Evolutionary conservation across 2,797 vertebrate species (phyloP), one percentile per base, ranked within the genome.

Genomic region (Brotula barbata): DNA sequence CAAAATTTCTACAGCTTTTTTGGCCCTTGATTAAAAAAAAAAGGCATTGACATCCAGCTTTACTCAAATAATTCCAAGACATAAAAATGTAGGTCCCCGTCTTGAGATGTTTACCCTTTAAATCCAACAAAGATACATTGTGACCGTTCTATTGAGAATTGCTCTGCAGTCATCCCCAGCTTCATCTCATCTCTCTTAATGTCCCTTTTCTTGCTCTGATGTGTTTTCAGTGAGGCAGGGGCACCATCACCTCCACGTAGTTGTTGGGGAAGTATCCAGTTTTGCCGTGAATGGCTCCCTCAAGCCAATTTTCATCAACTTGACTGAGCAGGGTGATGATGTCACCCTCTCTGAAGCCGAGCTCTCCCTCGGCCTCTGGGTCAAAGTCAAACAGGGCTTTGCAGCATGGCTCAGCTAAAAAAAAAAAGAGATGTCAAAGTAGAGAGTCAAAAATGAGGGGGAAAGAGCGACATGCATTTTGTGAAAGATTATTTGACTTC

Each of bases 261-360:
- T 95, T 99, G 87, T 93, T 93, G 0, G 97, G 97, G 85, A 99
- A 99, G 90, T 92, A 96, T 77, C 97, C 97, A 0, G 92, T 87
- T 65, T 88, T 93, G 75, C 95, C 95, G 0, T 75, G 90, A 71
- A 99, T 78, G 82, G 84, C 89, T 64, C 97, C 97, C 91, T 98
- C 95, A 8, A 90, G 95, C 97, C 97, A 99, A 92, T 99, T 99
- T 74, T 98, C 96, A 12, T 99, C 97, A 12, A 99, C 97, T 86
- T 90, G 93, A 87, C 88, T 95, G 73, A 92, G 92, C 85, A 99
- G 87, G 1, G 93, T 96, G 92, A 99, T 98, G 87, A 97, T 68
- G 74, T 99, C 95, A 0, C 97, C 95, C 78, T 99, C 97, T 0
- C 72, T 88, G 89, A 99, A 99, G 84, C 91, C 95, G 80, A 99